phyloP scores from a whole-genome alignment of 2,888 invertebrate genomes.

The Cataglyphis altisquamis region DNA sequence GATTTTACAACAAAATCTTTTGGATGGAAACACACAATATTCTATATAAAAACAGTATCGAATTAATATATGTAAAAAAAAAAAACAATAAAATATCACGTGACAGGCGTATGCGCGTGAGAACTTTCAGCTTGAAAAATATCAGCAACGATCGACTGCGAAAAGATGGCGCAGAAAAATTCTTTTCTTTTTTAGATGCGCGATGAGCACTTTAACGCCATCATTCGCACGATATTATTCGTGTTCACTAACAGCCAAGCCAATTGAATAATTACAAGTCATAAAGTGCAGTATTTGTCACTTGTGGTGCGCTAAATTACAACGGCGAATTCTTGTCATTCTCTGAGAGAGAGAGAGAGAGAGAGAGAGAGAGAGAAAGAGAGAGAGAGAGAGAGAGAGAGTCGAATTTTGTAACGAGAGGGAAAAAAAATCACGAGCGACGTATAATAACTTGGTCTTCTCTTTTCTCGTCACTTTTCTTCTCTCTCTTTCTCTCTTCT shows the following conservation, averaged over 20 bases:
- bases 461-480: neutral
- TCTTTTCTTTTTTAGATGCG: conserved; percentile 29
- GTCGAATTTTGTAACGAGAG: conserved; percentile 32
- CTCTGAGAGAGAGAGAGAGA: neutral
- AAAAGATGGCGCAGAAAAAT: neutral
- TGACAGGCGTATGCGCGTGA: neutral
- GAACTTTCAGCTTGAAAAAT: conserved; percentile 19
- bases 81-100: neutral
- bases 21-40: neutral
- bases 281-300: conserved; percentile 63
- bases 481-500: neutral
- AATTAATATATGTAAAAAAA: neutral
- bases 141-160: neutral
- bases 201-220: conserved; percentile 29
- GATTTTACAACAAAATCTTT: neutral
- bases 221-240: conserved; percentile 55
- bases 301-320: conserved; percentile 50
- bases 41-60: neutral
- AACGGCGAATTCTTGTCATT: conserved; percentile 57
- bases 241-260: conserved; percentile 58
- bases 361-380: too few species aligned
- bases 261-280: conserved; percentile 70
- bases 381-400: conserved; percentile 2
- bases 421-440: conserved; percentile 45
- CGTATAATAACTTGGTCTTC: conserved; percentile 13